Conservation (phyloP, 2,113 vertebrate genomes). For the Hoplias malabaricus region DNA sequence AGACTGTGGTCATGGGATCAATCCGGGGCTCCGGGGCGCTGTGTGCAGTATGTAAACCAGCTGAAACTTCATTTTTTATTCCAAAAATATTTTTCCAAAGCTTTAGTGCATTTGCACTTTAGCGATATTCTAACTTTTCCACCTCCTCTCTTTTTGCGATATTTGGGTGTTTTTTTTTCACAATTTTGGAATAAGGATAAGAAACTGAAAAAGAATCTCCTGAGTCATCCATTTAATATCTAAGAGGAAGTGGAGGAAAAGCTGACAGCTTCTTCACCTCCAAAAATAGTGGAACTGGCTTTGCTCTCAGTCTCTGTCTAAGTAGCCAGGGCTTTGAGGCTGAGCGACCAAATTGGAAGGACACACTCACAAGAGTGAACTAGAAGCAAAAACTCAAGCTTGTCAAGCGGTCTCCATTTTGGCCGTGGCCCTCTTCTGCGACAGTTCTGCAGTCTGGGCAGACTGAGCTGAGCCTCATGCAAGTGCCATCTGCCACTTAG, state of each 20-base stretch:
- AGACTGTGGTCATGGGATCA: too few relatives aligned
- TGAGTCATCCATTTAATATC: slow-evolving; percentile 9
- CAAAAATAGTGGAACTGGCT: background rate
- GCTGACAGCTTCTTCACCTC: background rate
- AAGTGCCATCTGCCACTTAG: slow-evolving; percentile 41
- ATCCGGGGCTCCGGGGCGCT: too few relatives aligned
- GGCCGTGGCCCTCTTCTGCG: slow-evolving; percentile 6
- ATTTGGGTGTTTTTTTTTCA: too few relatives aligned
- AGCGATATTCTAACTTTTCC: too few relatives aligned
- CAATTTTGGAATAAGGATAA: too few relatives aligned
- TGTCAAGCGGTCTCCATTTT: background rate
- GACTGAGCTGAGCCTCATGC: slow-evolving; percentile 18
- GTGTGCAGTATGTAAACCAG: too few relatives aligned
- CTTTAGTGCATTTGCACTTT: too few relatives aligned
- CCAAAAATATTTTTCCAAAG: too few relatives aligned
- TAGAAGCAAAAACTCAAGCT: background rate
- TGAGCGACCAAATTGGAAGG: background rate
- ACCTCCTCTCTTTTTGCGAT: too few relatives aligned
- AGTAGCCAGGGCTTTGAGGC: background rate
- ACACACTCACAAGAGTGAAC: background rate
- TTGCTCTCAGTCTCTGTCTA: background rate
- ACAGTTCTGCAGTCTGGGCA: slow-evolving; percentile 41
- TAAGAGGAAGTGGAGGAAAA: background rate
- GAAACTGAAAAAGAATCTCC: slow-evolving; percentile 2
- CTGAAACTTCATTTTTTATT: too few relatives aligned